Evolutionary conservation across 2,797 vertebrate species (phyloP), one percentile per base, ranked within the genome.

Genomic region (Microhierax caerulescens): DNA sequence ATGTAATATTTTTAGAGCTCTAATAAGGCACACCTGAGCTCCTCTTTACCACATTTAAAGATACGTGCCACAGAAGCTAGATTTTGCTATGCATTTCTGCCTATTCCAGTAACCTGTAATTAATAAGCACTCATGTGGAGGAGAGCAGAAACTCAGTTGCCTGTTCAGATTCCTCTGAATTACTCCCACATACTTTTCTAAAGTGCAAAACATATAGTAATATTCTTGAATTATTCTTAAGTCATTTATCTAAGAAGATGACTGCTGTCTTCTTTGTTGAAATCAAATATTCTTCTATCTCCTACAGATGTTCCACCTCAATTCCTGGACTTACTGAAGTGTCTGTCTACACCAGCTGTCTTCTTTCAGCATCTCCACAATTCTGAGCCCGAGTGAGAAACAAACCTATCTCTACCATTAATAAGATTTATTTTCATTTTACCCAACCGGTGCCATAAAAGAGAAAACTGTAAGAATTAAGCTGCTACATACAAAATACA

Each of bases 241-340:
- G 48, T 73, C 23, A 51, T 86, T 91, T 94, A 36, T 43, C 74
- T 90, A 78, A 61, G 82, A 73, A 95, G 48, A 94, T 77, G 79
- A 93, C 27, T 87, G 67, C 83, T 93, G 74, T 45, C 77, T 92
- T 80, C 50, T 54, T 76, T 54, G 18, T 11, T 78, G 73, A 86
- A 93, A 86, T 88, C 57, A 91, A 95, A 76, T 95, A 85, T 68
- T 87, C 87, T 85, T 57, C 1, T 34, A 32, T 77, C 61, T 85
- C 50, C 50, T 91, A 68, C 91, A 97, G 95, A 85, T 96, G 91
- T 95, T 96, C 80, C 91, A 76, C 59, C 74, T 95, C 91, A 97
- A 25, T 78, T 91, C 79, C 57, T 90, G 81, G 76, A 83, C 85
- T 94, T 90, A 73, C 10, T 72, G 36, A 24, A 75, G n/a, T 61